Conservation (phyloP, 2,888 invertebrate species). For the Allolobophora icterica region DNA sequence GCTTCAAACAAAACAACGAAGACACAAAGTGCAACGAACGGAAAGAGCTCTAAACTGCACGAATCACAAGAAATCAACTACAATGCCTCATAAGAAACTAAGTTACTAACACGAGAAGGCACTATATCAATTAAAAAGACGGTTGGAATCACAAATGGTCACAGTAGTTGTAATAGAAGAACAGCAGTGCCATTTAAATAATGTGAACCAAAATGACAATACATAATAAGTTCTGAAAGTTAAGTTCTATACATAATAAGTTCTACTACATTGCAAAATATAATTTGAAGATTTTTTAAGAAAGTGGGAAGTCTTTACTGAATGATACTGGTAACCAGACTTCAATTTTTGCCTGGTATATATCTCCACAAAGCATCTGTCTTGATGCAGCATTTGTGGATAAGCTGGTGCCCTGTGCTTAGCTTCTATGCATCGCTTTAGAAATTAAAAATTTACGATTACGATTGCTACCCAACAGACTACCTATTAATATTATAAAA, state of each 20-base stretch:
- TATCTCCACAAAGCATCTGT: too few species aligned
- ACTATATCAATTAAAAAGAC: background rate
- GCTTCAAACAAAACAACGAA: conserved; percentile 2
- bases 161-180: background rate
- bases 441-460: too few species aligned
- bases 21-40: too few species aligned
- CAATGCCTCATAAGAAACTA: background rate
- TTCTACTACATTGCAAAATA: background rate
- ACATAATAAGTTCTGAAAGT: background rate
- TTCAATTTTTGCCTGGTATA: too few species aligned
- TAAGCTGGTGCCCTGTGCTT: too few species aligned
- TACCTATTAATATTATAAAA: background rate
- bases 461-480: background rate
- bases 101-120: background rate
- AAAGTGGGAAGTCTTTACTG: too few species aligned
- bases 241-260: too few species aligned
- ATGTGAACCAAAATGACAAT: background rate
- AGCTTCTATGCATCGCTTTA: too few species aligned
- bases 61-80: background rate
- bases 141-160: background rate
- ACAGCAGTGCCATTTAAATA: background rate
- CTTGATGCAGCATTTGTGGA: too few species aligned
- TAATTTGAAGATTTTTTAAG: too few species aligned
- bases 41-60: background rate
- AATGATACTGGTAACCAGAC: too few species aligned